These are phyloP conservation scores for Alsophila aescularia DNA, from an alignment of 2,888 invertebrate species.

Conservation along the genomic window DNA sequence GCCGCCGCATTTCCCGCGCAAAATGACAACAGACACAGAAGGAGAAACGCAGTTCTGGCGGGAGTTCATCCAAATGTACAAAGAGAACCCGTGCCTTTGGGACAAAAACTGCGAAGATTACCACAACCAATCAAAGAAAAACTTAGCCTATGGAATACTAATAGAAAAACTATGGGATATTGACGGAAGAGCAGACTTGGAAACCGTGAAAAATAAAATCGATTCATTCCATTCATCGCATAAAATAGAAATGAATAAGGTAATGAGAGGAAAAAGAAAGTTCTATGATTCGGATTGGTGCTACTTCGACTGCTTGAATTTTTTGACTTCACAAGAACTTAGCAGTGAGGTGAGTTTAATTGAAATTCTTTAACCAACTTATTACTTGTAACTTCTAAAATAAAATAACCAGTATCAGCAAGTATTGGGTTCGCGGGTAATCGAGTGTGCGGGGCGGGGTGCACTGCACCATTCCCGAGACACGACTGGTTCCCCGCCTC, in stretches of 20 bases:
- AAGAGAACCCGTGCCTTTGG: conserved; percentile 29
- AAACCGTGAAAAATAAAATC: conserved; percentile 8
- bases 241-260: not conserved
- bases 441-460: no score
- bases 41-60: conserved; percentile 10
- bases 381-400: no score
- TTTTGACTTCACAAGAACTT: no score
- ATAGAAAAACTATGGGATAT: conserved; percentile 31
- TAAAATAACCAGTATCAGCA: no score
- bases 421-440: no score
- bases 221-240: not conserved
- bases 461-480: no score
- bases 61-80: conserved; percentile 22
- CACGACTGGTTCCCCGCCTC: no score
- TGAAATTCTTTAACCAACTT: no score
- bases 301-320: no score
- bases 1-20: not conserved
- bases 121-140: not conserved
- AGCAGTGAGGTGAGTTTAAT: no score
- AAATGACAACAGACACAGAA: not conserved
- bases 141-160: conserved; percentile 19
- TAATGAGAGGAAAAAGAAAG: not conserved
- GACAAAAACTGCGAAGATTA: conserved; percentile 6
- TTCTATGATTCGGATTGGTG: conserved; percentile 1
- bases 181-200: conserved; percentile 2